These are phyloP conservation scores for Oeneis ivallda DNA, from an alignment of 2,888 invertebrate species.

Conservation along the genomic window DNA sequence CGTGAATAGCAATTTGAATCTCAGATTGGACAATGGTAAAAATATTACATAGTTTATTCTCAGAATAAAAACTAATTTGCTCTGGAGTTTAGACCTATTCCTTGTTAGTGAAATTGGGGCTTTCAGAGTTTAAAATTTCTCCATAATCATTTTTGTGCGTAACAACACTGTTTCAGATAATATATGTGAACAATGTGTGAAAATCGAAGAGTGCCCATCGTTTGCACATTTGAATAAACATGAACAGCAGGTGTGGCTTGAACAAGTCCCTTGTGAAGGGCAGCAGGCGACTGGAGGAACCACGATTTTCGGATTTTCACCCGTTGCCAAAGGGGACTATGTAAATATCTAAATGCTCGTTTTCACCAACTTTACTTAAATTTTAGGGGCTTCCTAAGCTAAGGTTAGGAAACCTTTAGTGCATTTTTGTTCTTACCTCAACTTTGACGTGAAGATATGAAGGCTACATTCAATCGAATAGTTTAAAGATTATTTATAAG, in stretches of 20 bases:
- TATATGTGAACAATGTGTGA: constrained; percentile 57
- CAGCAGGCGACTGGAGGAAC: constrained; percentile 31
- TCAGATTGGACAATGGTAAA: too few species aligned
- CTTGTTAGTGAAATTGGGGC: too few species aligned
- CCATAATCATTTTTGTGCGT: constrained; percentile 8
- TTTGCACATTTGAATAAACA: constrained; percentile 49
- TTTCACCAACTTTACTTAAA: background rate
- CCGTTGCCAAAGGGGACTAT: constrained; percentile 52
- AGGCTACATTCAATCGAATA: too few species aligned
- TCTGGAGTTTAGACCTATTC: too few species aligned
- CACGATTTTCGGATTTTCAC: constrained; percentile 47
- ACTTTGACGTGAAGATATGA: too few species aligned
- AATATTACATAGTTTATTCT: too few species aligned
- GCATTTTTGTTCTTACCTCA: too few species aligned
- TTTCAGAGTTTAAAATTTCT: background rate
- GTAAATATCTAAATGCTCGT: constrained; percentile 45
- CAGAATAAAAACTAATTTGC: too few species aligned
- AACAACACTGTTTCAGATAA: constrained; percentile 39
- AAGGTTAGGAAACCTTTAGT: too few species aligned
- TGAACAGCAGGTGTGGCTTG: constrained; percentile 47
- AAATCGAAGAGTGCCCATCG: constrained; percentile 50
- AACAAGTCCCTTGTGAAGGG: constrained; percentile 51
- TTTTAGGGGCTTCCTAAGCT: too few species aligned
- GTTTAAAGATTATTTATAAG: too few species aligned
- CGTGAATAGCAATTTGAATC: too few species aligned